Conservation (phyloP, 1,140 invertebrate genomes). For the Caerostris darwini region DNA sequence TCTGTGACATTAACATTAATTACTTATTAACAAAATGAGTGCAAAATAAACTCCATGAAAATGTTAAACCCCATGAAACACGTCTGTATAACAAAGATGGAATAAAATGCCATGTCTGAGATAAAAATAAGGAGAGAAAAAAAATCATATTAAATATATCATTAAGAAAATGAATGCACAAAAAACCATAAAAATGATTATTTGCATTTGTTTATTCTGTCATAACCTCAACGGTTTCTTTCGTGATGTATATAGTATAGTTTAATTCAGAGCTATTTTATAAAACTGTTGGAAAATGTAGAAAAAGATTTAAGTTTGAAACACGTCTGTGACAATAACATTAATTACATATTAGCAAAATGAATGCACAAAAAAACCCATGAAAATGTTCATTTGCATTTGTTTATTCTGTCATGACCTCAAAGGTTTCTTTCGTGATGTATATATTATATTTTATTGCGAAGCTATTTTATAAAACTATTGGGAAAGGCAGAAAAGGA, state of each 20-base stretch:
- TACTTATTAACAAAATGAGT: too few species aligned
- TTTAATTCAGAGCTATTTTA: not conserved
- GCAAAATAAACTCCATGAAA: too few species aligned
- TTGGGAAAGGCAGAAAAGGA: not conserved
- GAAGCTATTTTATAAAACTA: not conserved
- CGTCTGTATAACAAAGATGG: not conserved
- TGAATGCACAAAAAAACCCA: too few species aligned
- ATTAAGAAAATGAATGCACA: too few species aligned
- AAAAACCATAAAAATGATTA: too few species aligned
- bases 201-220: too few species aligned
- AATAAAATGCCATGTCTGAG: conserved; percentile 8
- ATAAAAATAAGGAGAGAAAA: not conserved
- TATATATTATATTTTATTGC: not conserved
- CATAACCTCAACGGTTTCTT: too few species aligned
- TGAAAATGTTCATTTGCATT: too few species aligned
- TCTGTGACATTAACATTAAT: too few species aligned
- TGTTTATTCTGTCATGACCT: too few species aligned
- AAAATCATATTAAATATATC: not conserved
- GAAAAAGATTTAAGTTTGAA: not conserved
- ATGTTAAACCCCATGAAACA: too few species aligned
- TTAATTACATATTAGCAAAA: too few species aligned
- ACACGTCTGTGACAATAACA: not conserved
- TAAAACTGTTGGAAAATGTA: not conserved
- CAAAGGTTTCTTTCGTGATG: not conserved
- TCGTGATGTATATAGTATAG: not conserved